These are phyloP conservation scores for rat (Rattus norvegicus) DNA, from an alignment of 2,113 vertebrate genomes.

Conservation along the genomic window GRCr8 NC_086021.1:55170001-55170500, in stretches of 20 bases:
- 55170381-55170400: slow-evolving; percentile 48
- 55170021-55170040: not conserved
- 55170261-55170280: not conserved
- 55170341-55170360: slow-evolving; percentile 53
- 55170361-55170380: slow-evolving; percentile 61
- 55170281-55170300: slow-evolving; percentile 46
- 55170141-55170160: not conserved
- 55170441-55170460: slow-evolving; percentile 37
- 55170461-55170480: slow-evolving; percentile 31
- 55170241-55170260: not conserved
- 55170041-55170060: not conserved
- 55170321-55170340: slow-evolving; percentile 57
- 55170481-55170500: not conserved
- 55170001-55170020: not conserved
- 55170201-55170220: not conserved
- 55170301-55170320: slow-evolving; percentile 60
- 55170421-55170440: slow-evolving; percentile 69
- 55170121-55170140: slow-evolving; percentile 16
- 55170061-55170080: not conserved
- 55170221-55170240: not conserved
- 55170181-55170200: not conserved
- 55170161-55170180: not conserved
- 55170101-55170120: not conserved
- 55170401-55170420: slow-evolving; percentile 44
- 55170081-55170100: slow-evolving; percentile 5